Evolutionary conservation across 2,888 invertebrate genomes (phyloP).

Genomic region (Macrosiphum euphorbiae): DNA sequence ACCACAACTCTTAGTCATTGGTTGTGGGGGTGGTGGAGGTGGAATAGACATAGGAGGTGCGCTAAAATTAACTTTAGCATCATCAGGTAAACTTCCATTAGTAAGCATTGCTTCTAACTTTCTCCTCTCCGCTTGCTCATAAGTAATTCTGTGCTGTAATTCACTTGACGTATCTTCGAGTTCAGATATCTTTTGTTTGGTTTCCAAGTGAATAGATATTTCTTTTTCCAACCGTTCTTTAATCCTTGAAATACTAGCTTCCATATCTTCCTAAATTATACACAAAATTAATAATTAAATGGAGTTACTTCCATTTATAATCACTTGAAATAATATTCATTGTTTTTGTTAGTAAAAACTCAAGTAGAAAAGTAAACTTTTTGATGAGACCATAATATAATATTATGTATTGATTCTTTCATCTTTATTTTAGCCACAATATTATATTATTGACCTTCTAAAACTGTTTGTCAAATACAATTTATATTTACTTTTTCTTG

Average conservation of each 20-base stretch:
- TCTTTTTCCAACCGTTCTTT: conserved; percentile 92
- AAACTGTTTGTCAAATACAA: background rate
- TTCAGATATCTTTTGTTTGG: conserved; percentile 81
- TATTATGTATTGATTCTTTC: background rate
- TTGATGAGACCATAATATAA: background rate
- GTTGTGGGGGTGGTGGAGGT: conserved; percentile 32
- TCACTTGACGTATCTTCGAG: conserved; percentile 76
- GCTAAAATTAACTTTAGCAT: conserved; percentile 79
- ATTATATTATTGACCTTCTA: background rate
- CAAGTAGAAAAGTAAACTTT: background rate
- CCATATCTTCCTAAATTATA: conserved; percentile 81
- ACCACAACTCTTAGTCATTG: conserved; percentile 73
- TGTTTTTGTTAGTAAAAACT: background rate
- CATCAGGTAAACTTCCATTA: conserved; percentile 93
- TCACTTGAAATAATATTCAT: background rate
- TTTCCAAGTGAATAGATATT: conserved; percentile 88
- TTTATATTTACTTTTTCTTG: conserved; percentile 80
- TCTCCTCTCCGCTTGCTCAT: conserved; percentile 84
- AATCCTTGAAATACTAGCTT: conserved; percentile 83
- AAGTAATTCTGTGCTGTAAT: conserved; percentile 78
- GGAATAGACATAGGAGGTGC: background rate
- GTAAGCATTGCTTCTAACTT: conserved; percentile 88
- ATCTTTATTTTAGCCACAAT: background rate
- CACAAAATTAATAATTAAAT: background rate
- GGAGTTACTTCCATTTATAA: background rate